Evolutionary conservation across 2,113 vertebrate genomes (phyloP), one percentile per base, ranked within the genome.

Genomic region (Urocitellus parryii): DNA sequence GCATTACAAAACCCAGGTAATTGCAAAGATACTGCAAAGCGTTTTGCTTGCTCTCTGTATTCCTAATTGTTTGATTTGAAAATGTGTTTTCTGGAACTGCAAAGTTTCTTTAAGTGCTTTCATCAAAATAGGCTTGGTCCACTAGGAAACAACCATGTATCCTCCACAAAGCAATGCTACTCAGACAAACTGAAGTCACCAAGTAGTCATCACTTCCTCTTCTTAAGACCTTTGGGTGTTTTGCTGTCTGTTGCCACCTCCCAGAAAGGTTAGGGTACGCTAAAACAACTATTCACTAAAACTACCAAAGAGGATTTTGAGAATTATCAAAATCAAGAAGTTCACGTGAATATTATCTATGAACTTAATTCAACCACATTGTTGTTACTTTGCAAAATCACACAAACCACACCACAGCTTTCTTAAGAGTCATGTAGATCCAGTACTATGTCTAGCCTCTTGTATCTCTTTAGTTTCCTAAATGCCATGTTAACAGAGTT

Each of bases 261-360:
- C 37, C 42, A 17, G 74, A 83, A 72, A 63, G 14, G 29, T 48
- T 27, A 63, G 13, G 22, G 32, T 1, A 56, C 4, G 48, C 48
- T 78, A 51, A 84, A 88, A 42, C n/a, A 85, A 93, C 5, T 20
- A 3, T 68, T 92, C 34, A 73, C 73, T 58, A 58, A 83, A 88
- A 51, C 61, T 34, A 32, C 27, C 48, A 58, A 72, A 53, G 11
- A 32, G 17, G 70, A 70, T 34, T 96, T 70, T 84, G 39, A 63
- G 88, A 91, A 97, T 65, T 37, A 79, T 24, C 25, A 89, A 80
- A 8, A 96, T 56, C 48, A 94, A 78, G 37, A 27, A 93, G 42
- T 45, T 72, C 18, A 67, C 20, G 0, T 56, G 56, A 73, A 1
- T 77, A 34, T 90, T 67, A 70, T 76, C 65, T 65, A 4, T 67